A percentile compares a stretch with the other conserved stretches of the same genome.
Evolutionary conservation across 2,888 invertebrate species (phyloP).

Genomic region (Chloroclystis v-ata): DNA sequence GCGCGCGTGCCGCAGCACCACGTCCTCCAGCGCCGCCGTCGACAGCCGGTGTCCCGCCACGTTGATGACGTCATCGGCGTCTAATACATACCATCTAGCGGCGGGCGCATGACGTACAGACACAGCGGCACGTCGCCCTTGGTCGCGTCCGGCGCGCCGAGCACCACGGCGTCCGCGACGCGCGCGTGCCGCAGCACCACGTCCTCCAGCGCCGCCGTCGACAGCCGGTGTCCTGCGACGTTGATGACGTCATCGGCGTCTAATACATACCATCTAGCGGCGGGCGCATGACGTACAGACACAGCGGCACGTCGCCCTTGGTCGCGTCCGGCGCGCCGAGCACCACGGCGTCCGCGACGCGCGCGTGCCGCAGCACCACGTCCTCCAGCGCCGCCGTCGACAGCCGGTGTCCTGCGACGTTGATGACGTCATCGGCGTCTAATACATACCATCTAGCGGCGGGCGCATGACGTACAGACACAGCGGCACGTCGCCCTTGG

Average conservation of each 20-base stretch:
- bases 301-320: slow-evolving; percentile 94
- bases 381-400: slow-evolving; percentile 95
- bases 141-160: slow-evolving; percentile 92
- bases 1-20: slow-evolving; percentile 90
- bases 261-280: slow-evolving; percentile 68
- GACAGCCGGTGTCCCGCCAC: slow-evolving; percentile 96
- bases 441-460: slow-evolving; percentile 66
- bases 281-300: slow-evolving; percentile 88
- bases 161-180: slow-evolving; percentile 91
- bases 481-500: slow-evolving; percentile 94
- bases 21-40: slow-evolving; percentile 93
- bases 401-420: slow-evolving; percentile 94
- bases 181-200: slow-evolving; percentile 91
- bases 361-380: slow-evolving; percentile 90
- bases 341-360: slow-evolving; percentile 91
- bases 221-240: slow-evolving; percentile 94
- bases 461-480: slow-evolving; percentile 90
- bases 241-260: slow-evolving; percentile 97
- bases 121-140: slow-evolving; percentile 95
- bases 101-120: slow-evolving; percentile 86
- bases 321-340: slow-evolving; percentile 93
- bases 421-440: slow-evolving; percentile 97
- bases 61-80: slow-evolving; percentile 97
- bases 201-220: slow-evolving; percentile 93
- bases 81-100: slow-evolving; percentile 63